Base-by-base conservation (phyloP, 2,888 invertebrate species). In the Tachina grossa region DNA sequence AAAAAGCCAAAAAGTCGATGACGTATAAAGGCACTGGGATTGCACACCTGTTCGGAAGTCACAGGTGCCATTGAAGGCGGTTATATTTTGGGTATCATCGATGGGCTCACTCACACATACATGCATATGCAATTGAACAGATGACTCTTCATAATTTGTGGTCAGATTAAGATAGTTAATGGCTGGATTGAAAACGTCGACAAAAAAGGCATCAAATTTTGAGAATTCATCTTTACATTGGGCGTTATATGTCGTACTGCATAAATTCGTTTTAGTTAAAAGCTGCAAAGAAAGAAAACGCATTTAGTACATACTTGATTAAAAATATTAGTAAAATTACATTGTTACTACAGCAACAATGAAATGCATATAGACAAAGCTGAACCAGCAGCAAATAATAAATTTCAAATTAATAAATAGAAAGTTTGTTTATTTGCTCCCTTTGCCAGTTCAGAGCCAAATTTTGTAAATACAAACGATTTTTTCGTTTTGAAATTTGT, bases 1-100 rank as follows among this genome's bases (percentile, higher is more conserved):
- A 88, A 96, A 97, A 3, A 94, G 93, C 96, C 96, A 97, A 91
- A 97, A 97, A 0, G 94, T 94, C 0, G 92, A 89, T 0, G 95
- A 94, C 83, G 92, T 92, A 88, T 96, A 96, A 19, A 96, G 91
- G 45, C 91, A 92, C 47, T 89, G 86, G 2, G 87, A 87, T 81
- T 22, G 80, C 9, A 43, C 83, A 74, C 61, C 69, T 14, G 83
- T 22, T 16, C 49, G 55, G 3, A 91, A 74, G 11, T 87, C 68
- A 51, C 91, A 90, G 13, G 31, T 59, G 16, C 76, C 87, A 22
- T 79, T 74, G 63, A 72, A 71, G 4, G 11, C 0, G 1, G 66
- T 43, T 11, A 45, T 11, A 41, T 61, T 85, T n/a, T 51, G 51
- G 0, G 6, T 1, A 2, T 16, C 9, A 2, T n/a, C 10, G 10